Percentiles rank a stretch among this genome's conserved stretches.
These are phyloP conservation scores for Smithornis capensis DNA, from an alignment of 2,113 vertebrate species.

Conservation along the genomic window DNA sequence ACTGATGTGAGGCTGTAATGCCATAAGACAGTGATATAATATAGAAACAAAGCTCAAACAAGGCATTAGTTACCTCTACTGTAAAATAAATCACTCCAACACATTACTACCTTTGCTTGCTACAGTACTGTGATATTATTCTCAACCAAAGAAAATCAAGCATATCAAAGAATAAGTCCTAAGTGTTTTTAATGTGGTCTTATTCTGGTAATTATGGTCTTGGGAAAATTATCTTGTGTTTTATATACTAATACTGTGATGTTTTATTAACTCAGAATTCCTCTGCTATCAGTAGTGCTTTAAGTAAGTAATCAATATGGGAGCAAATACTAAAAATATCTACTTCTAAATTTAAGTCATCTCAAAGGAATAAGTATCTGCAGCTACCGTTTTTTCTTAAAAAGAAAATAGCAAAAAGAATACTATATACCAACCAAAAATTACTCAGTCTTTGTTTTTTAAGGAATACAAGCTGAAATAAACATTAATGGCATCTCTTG, in stretches of 20 bases:
- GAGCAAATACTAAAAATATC: constrained; percentile 66
- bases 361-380: constrained; percentile 21
- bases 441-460: neutral
- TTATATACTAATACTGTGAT: constrained; percentile 67
- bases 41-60: neutral
- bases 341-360: constrained; percentile 62
- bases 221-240: constrained; percentile 72
- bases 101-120: neutral
- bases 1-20: neutral
- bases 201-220: constrained; percentile 67
- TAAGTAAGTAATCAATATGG: constrained; percentile 69
- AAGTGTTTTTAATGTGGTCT: constrained; percentile 56
- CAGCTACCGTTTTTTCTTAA: neutral
- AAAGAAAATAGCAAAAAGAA: neutral
- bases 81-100: neutral
- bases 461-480: neutral
- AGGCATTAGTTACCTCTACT: neutral
- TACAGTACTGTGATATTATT: neutral
- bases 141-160: constrained; percentile 57
- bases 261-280: constrained; percentile 78
- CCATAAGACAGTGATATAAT: neutral
- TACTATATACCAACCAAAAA: neutral
- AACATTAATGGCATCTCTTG: neutral
- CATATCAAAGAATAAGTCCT: constrained; percentile 13
- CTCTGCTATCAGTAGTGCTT: constrained; percentile 58